Conservation (phyloP, 30 jellyfish, hydroid and myxozoan genomes). For the Calvadosia cruxmelitensis region DNA sequence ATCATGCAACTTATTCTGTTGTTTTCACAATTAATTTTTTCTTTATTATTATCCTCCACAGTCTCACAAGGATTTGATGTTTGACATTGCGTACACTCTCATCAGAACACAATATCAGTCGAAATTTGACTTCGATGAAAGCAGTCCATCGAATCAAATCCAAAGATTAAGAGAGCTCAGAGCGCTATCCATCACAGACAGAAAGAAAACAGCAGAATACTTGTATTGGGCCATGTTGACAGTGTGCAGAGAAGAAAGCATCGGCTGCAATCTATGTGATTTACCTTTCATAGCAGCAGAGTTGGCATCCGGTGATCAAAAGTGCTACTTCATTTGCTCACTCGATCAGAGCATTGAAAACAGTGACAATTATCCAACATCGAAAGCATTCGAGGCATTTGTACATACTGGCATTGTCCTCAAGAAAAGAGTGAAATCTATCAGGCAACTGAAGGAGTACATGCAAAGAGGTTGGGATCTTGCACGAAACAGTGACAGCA, state of each 20-base stretch:
- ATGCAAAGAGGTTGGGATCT: neutral
- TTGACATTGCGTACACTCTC: too few species aligned
- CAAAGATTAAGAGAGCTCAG: neutral
- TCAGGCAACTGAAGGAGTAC: conserved; percentile 1
- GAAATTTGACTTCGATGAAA: too few species aligned
- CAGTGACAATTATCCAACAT: neutral
- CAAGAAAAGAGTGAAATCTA: neutral
- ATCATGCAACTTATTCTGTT: too few species aligned
- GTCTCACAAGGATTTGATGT: too few species aligned
- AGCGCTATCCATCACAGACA: neutral
- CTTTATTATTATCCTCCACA: too few species aligned
- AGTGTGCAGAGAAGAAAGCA: neutral
- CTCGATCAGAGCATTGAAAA: neutral
- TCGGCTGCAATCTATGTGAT: neutral
- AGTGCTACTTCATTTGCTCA: neutral
- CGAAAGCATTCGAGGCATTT: neutral
- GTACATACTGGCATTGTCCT: neutral
- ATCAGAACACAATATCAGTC: too few species aligned
- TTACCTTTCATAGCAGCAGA: conserved; percentile 3
- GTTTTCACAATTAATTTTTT: too few species aligned
- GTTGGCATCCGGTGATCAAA: neutral
- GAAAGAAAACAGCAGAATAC: neutral
- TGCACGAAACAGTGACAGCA: neutral
- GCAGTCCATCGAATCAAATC: too few species aligned
- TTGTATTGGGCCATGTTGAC: neutral